Percentiles rank a stretch among this genome's conserved stretches.
Evolutionary conservation across 2,888 invertebrate genomes (phyloP).

Genomic region (Cryptus armator): DNA sequence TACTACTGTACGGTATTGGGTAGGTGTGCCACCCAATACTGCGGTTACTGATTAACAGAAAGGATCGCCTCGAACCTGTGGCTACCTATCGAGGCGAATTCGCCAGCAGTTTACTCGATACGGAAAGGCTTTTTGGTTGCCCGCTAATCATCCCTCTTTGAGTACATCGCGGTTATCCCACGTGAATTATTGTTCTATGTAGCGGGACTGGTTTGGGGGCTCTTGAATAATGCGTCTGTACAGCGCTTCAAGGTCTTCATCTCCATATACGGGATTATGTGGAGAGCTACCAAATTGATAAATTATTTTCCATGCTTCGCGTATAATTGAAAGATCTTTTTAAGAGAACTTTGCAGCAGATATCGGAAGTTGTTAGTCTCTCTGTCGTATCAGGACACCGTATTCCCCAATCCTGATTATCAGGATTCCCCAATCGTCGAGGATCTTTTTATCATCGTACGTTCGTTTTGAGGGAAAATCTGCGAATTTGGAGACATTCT

Average conservation of each 20-base stretch:
- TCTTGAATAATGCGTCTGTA: conserved; percentile 54
- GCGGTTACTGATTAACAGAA: conserved; percentile 36
- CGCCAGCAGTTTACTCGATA: conserved; percentile 5
- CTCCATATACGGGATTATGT: conserved; percentile 64
- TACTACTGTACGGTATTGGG: neutral
- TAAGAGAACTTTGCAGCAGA: neutral
- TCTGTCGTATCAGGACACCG: neutral
- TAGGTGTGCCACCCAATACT: conserved; percentile 21
- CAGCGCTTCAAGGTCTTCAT: conserved; percentile 69
- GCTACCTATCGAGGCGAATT: conserved; percentile 21
- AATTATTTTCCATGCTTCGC: neutral
- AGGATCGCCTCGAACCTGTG: conserved; percentile 31
- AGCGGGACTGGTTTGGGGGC: conserved; percentile 35
- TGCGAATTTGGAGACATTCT: too few relatives aligned
- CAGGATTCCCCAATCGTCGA: too few relatives aligned
- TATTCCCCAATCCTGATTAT: too few relatives aligned
- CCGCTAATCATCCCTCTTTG: conserved; percentile 66
- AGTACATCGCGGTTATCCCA: conserved; percentile 35
- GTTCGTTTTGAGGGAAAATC: too few relatives aligned
- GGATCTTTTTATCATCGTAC: too few relatives aligned
- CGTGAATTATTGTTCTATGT: conserved; percentile 41
- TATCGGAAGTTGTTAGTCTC: too few relatives aligned
- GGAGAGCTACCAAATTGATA: conserved; percentile 31
- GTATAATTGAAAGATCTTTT: conserved; percentile 9
- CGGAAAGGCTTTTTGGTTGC: conserved; percentile 63